Conservation (phyloP, 2,113 vertebrate species). For the Argyrosomus japonicus region DNA sequence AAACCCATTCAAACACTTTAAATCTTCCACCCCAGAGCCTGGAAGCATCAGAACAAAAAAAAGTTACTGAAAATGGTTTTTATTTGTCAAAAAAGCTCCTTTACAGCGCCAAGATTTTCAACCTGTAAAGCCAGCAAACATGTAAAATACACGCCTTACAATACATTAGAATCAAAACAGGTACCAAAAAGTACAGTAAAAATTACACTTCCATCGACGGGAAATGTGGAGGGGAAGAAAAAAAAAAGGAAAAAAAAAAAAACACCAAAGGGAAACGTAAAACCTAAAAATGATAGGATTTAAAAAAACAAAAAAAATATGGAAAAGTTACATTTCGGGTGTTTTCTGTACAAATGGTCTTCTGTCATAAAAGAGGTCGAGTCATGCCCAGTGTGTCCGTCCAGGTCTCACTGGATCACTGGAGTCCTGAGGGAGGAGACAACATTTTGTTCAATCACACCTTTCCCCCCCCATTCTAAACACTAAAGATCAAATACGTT, state of each 20-base stretch:
- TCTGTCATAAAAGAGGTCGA: slow-evolving; percentile 82
- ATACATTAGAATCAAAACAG: slow-evolving; percentile 85
- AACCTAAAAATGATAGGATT: slow-evolving; percentile 70
- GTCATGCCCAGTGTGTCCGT: slow-evolving; percentile 63
- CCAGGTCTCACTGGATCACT: slow-evolving; percentile 60
- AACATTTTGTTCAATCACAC: no score
- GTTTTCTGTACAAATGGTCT: slow-evolving; percentile 96
- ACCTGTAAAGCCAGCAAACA: slow-evolving; percentile 81
- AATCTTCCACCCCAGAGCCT: slow-evolving; percentile 33
- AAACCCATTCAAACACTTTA: slow-evolving; percentile 1
- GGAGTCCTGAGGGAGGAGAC: slow-evolving; percentile 49
- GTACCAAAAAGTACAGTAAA: slow-evolving; percentile 99
- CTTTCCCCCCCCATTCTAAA: no score
- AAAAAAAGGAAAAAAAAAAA: slow-evolving; percentile 74
- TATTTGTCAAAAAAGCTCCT: slow-evolving; percentile 82
- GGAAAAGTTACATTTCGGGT: slow-evolving; percentile 90
- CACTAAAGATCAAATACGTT: no score
- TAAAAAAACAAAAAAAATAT: slow-evolving; percentile 69
- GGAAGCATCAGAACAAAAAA: slow-evolving; percentile 64
- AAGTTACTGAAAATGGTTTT: slow-evolving; percentile 79
- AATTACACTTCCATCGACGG: slow-evolving; percentile 98
- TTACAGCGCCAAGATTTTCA: slow-evolving; percentile 77
- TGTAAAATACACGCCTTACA: slow-evolving; percentile 86
- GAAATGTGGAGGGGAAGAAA: slow-evolving; percentile 88
- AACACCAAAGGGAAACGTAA: slow-evolving; percentile 73